Evolutionary conservation across 2,888 invertebrate species (phyloP).

Genomic region (Sphaerophoria rueppellii): DNA sequence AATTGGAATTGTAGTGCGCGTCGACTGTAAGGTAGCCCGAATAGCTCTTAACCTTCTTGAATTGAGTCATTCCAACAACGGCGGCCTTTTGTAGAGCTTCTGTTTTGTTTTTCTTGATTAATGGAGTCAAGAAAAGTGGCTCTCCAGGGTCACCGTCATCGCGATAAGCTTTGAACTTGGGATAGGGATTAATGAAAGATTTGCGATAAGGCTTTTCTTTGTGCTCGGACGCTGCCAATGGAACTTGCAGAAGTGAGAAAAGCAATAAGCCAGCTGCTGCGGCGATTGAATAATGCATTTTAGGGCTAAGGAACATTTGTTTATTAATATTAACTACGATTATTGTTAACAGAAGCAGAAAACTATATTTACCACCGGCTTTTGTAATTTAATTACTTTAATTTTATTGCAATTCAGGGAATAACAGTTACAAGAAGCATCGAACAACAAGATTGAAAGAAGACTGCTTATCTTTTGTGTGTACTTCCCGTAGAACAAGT

Average conservation of each 20-base stretch:
- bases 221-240: not conserved
- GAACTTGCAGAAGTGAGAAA: slow-evolving; percentile 12
- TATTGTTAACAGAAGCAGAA: too few relatives aligned
- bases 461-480: too few relatives aligned
- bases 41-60: slow-evolving; percentile 83
- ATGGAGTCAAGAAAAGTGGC: slow-evolving; percentile 81
- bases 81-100: slow-evolving; percentile 81
- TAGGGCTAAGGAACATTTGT: too few relatives aligned
- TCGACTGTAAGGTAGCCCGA: slow-evolving; percentile 91
- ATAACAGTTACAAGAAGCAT: too few relatives aligned
- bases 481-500: too few relatives aligned
- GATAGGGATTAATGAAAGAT: slow-evolving; percentile 82
- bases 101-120: slow-evolving; percentile 78
- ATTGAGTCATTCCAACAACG: slow-evolving; percentile 78
- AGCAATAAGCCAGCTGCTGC: not conserved
- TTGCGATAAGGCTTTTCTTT: slow-evolving; percentile 71
- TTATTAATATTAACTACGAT: too few relatives aligned
- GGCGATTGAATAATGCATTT: not conserved
- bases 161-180: slow-evolving; percentile 76
- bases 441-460: too few relatives aligned
- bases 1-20: slow-evolving; percentile 88
- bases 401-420: too few relatives aligned
- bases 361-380: too few relatives aligned
- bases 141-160: slow-evolving; percentile 82
- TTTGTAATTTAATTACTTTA: too few relatives aligned